Evolutionary conservation across 2,797 vertebrate species (phyloP).

Genomic region (Tangara arthus): DNA sequence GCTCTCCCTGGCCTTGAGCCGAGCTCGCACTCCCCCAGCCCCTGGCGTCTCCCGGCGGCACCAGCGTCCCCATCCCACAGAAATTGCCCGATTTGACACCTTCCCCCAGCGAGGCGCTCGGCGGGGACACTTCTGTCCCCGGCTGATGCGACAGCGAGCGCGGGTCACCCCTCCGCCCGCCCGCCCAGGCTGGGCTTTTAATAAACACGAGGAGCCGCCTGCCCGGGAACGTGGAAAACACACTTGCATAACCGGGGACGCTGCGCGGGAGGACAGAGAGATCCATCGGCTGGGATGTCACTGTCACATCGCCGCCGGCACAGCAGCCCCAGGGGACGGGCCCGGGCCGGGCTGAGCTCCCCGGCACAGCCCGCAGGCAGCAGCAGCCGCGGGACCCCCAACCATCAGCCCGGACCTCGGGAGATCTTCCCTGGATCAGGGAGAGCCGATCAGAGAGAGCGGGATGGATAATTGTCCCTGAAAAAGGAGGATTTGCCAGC

Average conservation of each 20-base stretch:
- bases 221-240: neutral
- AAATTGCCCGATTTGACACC: rapidly evolving
- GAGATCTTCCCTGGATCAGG: rapidly evolving
- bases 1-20: neutral
- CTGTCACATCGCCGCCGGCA: neutral
- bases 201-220: neutral
- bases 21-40: neutral
- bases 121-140: neutral
- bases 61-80: neutral
- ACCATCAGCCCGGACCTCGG: rapidly evolving
- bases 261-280: neutral
- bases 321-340: rapidly evolving
- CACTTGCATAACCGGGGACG: constrained; percentile 1
- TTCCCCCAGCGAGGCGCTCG: rapidly evolving
- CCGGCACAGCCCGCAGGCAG: neutral
- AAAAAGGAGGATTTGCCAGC: neutral
- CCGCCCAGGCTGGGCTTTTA: neutral
- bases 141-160: neutral
- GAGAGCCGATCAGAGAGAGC: too few relatives aligned
- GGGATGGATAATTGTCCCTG: neutral
- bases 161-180: neutral
- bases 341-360: neutral
- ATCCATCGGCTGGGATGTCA: neutral
- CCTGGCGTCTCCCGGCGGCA: neutral
- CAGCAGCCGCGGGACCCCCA: neutral